Evolutionary conservation across 2,113 vertebrate genomes (phyloP), one percentile per base, ranked within the genome.

Genomic region (Chaenogobius annularis): DNA sequence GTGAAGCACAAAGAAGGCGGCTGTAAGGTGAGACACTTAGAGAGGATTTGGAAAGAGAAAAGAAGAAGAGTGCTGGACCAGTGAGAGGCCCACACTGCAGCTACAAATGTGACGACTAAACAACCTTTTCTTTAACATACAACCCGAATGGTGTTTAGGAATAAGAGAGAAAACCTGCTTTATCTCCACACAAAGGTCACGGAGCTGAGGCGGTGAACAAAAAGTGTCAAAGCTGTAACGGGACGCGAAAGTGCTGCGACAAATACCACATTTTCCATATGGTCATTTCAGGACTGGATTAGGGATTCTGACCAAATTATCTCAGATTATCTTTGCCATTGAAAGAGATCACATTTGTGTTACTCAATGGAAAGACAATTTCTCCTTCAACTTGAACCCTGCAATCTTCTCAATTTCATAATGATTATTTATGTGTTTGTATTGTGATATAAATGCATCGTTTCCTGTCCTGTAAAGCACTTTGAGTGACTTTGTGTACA

Each of bases 11-110:
- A 93, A 87, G 85, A 80, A 37, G 69, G 70, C 84, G 83, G 89
- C 89, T 92, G 91, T 90, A 92, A 92, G 91, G 91, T 93, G 89
- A 93, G 90, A 91, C 86, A 83, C 88, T 89, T 90, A 85, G 91
- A 90, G 83, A 78, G 84, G 79, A 83, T 91, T 91, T 88, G 77
- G 73, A 82, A 72, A 83, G 66, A 70, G 70, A 81, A 77, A 79
- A 82, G 72, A 76, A 84, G 63, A 79, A 64, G 82, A 75, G 69
- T 22, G 72, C 77, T 64, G 67, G 78, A 76, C 68, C 66, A 66
- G 66, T 47, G 77, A 81, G 74, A 84, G 82, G 48, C 80, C 91
- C 92, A 92, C 90, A 85, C 83, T 75, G 83, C 72, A 72, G 76
- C 89, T 77, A 86, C 88, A 89, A 90, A 89, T 90, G 83, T 72